These are phyloP conservation scores for Macquaria australasica DNA, from an alignment of 2,113 vertebrate species.

Conservation along the genomic window DNA sequence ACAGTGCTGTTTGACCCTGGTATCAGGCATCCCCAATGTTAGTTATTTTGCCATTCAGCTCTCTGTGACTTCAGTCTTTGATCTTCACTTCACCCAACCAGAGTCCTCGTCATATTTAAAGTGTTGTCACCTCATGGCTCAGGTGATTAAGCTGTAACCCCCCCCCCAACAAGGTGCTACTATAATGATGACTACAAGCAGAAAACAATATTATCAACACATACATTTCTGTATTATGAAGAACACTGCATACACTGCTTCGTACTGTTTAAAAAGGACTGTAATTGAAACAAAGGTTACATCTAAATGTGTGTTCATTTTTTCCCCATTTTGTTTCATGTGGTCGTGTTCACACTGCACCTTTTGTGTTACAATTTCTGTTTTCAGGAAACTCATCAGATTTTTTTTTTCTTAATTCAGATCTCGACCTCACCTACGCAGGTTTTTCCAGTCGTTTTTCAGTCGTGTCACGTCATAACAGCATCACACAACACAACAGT, in stretches of 20 bases:
- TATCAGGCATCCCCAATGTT: not conserved
- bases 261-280: not conserved
- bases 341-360: constrained; percentile 25
- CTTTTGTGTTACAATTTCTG: not conserved
- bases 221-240: not conserved
- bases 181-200: constrained; percentile 3
- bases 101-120: not conserved
- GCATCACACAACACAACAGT: not conserved
- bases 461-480: not conserved
- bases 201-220: not conserved
- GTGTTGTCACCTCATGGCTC: not conserved
- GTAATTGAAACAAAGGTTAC: constrained; percentile 46
- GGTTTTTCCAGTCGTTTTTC: too few relatives aligned
- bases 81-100: not conserved
- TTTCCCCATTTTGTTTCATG: not conserved
- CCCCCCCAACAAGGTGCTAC: constrained; percentile 62
- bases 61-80: not conserved
- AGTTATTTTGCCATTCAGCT: not conserved
- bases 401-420: not conserved
- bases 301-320: not conserved
- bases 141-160: constrained; percentile 40
- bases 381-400: not conserved
- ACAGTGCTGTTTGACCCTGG: not conserved
- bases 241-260: not conserved
- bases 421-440: not conserved